These are phyloP conservation scores for Linnaemya tessellans DNA, from an alignment of 2,888 invertebrate species.

Conservation along the genomic window DNA sequence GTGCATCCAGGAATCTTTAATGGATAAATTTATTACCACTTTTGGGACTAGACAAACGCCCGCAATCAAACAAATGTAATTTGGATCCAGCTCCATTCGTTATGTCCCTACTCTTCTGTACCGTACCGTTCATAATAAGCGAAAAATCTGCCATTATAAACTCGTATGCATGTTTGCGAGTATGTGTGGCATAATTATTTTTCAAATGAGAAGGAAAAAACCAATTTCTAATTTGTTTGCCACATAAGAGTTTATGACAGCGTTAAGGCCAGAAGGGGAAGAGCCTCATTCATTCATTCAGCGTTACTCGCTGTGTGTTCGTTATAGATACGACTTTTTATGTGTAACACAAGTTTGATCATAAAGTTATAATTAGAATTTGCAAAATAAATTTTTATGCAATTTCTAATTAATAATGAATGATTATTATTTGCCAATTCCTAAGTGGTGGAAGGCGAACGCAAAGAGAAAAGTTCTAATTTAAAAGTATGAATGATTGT, in stretches of 20 bases:
- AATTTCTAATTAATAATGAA: conserved; percentile 72
- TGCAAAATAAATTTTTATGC: conserved; percentile 49
- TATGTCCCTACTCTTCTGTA: conserved; percentile 13
- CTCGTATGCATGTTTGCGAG: not conserved
- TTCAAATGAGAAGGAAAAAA: not conserved
- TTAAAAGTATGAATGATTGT: conserved; percentile 24
- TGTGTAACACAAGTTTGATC: conserved; percentile 35
- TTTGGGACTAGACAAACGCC: no score
- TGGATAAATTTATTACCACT: no score
- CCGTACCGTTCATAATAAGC: conserved; percentile 26
- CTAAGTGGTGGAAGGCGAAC: conserved; percentile 38
- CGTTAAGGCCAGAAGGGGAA: not conserved
- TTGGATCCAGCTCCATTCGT: conserved; percentile 3
- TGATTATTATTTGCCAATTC: conserved; percentile 69
- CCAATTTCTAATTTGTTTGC: conserved; percentile 36
- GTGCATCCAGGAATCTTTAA: no score
- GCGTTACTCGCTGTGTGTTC: no score
- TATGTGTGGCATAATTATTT: not conserved
- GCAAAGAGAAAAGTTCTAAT: not conserved
- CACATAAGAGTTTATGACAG: conserved; percentile 36
- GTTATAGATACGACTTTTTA: not conserved
- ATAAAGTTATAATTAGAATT: conserved; percentile 71
- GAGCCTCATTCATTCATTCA: no score
- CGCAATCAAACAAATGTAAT: no score
- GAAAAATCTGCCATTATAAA: conserved; percentile 30